phyloP scores from a whole-genome alignment of 2,888 invertebrate species.

The Baronia brevicornis region DNA sequence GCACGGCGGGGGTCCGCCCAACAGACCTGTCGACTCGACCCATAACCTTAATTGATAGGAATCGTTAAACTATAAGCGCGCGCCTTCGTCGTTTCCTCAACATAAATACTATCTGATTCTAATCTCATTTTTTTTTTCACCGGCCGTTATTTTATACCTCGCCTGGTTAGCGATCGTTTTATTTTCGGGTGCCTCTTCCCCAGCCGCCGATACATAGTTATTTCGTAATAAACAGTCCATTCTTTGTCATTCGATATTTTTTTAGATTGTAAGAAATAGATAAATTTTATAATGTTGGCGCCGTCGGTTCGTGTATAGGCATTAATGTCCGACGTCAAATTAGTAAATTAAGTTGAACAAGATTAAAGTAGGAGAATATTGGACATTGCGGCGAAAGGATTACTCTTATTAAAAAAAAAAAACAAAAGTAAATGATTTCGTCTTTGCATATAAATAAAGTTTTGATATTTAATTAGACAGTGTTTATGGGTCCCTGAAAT shows the following conservation, averaged over 20 bases:
- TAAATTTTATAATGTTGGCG: constrained; percentile 51
- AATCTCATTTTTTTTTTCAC: constrained; percentile 60
- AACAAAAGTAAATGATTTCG: no score
- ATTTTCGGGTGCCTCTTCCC: constrained; percentile 66
- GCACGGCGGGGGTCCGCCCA: constrained; percentile 58
- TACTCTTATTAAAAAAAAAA: no score
- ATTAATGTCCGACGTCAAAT: constrained; percentile 49
- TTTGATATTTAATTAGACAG: no score
- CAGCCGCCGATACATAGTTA: constrained; percentile 59
- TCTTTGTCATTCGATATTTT: constrained; percentile 71
- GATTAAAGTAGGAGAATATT: constrained; percentile 10
- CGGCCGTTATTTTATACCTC: constrained; percentile 59
- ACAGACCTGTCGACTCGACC: constrained; percentile 54
- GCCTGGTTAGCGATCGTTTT: constrained; percentile 53
- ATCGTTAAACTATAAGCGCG: constrained; percentile 72
- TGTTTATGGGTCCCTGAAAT: no score
- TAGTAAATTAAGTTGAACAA: constrained; percentile 19
- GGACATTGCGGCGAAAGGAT: constrained; percentile 4
- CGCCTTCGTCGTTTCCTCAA: constrained; percentile 60
- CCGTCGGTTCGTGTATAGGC: constrained; percentile 48
- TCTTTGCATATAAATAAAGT: no score
- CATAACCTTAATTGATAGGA: constrained; percentile 75
- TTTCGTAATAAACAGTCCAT: constrained; percentile 71
- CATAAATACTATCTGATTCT: constrained; percentile 68
- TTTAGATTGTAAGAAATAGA: constrained; percentile 48